phyloP scores from a whole-genome alignment of 2,113 vertebrate genomes.

The Tor tambroides region DNA sequence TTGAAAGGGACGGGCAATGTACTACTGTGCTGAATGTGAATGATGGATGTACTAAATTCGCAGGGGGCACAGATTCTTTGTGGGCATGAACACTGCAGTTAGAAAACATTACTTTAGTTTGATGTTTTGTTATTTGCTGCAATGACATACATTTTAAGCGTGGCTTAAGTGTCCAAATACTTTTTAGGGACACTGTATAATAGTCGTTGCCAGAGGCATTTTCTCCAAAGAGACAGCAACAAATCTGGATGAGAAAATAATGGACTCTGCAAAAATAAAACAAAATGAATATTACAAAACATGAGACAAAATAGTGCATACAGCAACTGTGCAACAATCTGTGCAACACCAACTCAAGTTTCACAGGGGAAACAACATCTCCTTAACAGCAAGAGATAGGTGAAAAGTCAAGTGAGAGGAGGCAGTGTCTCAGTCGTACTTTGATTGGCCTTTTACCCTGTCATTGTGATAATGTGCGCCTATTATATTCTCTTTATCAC shows the following conservation, averaged over 20 bases:
- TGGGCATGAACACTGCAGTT: background rate
- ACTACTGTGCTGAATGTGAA: background rate
- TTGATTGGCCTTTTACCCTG: constrained; percentile 12
- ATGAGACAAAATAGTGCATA: background rate
- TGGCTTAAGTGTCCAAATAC: background rate
- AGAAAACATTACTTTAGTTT: background rate
- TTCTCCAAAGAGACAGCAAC: background rate
- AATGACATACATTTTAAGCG: background rate
- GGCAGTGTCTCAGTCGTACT: background rate
- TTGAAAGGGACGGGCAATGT: background rate
- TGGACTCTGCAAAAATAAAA: background rate
- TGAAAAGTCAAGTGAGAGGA: constrained; percentile 1
- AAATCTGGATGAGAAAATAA: constrained; percentile 1
- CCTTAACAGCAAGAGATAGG: background rate
- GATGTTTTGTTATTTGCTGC: background rate
- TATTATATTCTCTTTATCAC: constrained; percentile 6
- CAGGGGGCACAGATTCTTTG: background rate
- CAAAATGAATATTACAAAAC: background rate
- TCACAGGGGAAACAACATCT: background rate
- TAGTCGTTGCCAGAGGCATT: background rate
- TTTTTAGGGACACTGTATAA: background rate
- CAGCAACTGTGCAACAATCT: background rate
- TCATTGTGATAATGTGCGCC: background rate
- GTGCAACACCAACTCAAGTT: background rate
- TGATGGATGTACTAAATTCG: background rate